Evolutionary conservation across 2,113 vertebrate species (phyloP), one percentile per base, ranked within the genome.

Genomic region (Melanotaenia duboulayi): DNA sequence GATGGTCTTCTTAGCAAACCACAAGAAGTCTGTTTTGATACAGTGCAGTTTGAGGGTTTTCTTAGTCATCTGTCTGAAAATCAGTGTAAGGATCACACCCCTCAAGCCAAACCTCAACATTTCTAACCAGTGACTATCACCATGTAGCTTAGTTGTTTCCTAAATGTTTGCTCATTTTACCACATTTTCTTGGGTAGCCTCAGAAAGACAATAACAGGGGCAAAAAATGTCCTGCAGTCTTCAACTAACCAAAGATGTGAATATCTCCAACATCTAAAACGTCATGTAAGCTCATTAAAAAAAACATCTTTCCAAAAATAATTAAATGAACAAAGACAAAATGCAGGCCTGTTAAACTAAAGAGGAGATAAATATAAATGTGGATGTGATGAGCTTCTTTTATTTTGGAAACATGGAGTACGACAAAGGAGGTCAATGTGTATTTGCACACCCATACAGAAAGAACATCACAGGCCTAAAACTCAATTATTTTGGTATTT

Each of bases 11-110:
- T 69, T 48, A 46, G 23, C 56, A 42, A 60, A 39, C 28, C 13
- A 8, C 0, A n/a, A 72, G 57, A 65, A 44, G 51, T 67, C 70
- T 62, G 17, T 75, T 35, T 65, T 72, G n/a, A 65, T 37, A 63
- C 68, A 11, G 7, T 8, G 3, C 7, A 65, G 4, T 1, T 0
- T 42, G 37, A 68, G 50, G 58, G 44, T 35, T 74, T 75, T 65
- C 65, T 85, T 71, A 81, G 62, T 89, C 85, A 86, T 76, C 66
- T 23, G 66, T 87, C 81, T 83, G 64, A 50, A 69, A 73, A 57
- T 65, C 54, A 78, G 58, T 65, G 40, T 42, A 19, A 28, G 0
- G 9, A 44, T 48, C 56, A 17, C 50, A 54, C 17, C 32, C 63
- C 25, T 56, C 9, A 2, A 68, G 37, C 44, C 24, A 71, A 52